phyloP scores from a whole-genome alignment of 2,113 vertebrate species.

The Rhynchopsitta pachyrhyncha region DNA sequence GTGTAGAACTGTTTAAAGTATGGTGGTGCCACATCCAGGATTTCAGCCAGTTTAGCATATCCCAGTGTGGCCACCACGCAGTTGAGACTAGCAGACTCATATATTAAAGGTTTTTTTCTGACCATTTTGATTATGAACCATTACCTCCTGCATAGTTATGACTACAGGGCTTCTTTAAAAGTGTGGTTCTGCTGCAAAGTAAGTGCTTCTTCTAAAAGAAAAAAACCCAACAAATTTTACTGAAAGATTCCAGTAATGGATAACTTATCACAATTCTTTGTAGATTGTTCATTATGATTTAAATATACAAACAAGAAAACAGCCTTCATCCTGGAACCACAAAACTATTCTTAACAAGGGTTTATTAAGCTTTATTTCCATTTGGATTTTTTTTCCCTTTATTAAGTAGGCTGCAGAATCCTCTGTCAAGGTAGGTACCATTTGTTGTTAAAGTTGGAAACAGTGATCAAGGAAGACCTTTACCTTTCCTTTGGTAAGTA shows the following conservation, averaged over 20 bases:
- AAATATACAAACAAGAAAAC: not conserved
- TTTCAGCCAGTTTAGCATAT: not conserved
- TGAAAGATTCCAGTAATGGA: not conserved
- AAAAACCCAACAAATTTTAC: not conserved
- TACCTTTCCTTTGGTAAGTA: not conserved
- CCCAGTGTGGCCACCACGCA: not conserved
- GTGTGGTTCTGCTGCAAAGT: not conserved
- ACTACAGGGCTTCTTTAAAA: not conserved
- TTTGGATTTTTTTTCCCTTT: not conserved
- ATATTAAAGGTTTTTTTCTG: fast-evolving
- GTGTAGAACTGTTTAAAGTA: fast-evolving
- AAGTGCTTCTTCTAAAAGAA: not conserved
- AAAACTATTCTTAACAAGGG: not conserved
- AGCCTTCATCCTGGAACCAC: not conserved
- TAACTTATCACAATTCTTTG: not conserved
- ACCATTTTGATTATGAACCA: fast-evolving
- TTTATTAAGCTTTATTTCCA: not conserved
- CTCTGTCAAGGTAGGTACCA: not conserved
- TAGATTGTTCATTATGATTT: not conserved
- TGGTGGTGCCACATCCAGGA: fast-evolving
- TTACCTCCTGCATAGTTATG: not conserved
- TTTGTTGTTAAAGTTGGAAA: not conserved
- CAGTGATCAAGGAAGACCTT: not conserved
- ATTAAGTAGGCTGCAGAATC: not conserved
- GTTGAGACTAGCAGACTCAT: not conserved